These are phyloP conservation scores for Nysson spinosus DNA, from an alignment of 2,888 invertebrate species.

Conservation along the genomic window DNA sequence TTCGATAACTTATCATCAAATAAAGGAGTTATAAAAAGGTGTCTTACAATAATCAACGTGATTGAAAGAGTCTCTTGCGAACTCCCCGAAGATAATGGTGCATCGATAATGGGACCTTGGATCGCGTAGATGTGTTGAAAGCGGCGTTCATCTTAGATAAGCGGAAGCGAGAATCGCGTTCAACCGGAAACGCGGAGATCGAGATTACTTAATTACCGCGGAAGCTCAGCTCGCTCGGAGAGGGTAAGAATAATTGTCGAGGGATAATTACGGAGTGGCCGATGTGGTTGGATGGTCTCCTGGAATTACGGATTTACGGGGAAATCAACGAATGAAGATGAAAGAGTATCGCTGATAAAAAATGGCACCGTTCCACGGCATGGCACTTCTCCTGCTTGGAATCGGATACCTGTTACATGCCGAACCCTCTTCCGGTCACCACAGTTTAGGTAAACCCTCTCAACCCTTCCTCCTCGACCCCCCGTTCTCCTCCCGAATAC, in stretches of 20 bases:
- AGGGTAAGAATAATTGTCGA: conserved; percentile 1
- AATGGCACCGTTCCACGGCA: conserved; percentile 65
- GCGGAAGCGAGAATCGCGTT: too few relatives aligned
- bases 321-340: conserved; percentile 22
- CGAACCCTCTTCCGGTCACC: conserved; percentile 60
- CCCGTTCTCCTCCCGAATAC: conserved; percentile 5
- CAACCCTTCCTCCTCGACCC: too few relatives aligned
- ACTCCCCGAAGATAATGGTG: too few relatives aligned
- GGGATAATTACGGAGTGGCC: conserved; percentile 4
- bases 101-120: too few relatives aligned
- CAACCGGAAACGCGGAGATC: not conserved
- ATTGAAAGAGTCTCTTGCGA: too few relatives aligned
- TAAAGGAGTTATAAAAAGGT: too few relatives aligned
- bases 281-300: not conserved
- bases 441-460: conserved; percentile 55
- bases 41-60: too few relatives aligned
- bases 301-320: not conserved
- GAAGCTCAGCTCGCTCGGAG: not conserved
- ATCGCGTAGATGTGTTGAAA: too few relatives aligned
- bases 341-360: conserved; percentile 37
- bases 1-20: too few relatives aligned
- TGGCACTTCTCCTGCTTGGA: conserved; percentile 66
- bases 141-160: too few relatives aligned
- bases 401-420: conserved; percentile 70
- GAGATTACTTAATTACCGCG: conserved; percentile 4